phyloP scores from a whole-genome alignment of 1,140 invertebrate genomes.

The Mamestra configurata region DNA sequence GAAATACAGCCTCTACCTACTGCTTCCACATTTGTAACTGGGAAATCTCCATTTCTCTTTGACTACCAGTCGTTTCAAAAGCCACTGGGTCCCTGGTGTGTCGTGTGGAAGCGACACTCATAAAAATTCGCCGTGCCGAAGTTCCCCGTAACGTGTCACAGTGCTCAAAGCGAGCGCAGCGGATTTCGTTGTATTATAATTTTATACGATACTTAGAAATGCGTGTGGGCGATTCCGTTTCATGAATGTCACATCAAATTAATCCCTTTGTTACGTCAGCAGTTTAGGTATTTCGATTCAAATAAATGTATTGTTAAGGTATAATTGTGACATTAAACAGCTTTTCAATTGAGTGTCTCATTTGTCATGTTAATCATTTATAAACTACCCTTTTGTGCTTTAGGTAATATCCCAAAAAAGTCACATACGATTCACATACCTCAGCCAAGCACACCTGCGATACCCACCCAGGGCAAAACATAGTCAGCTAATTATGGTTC shows the following conservation, averaged over 20 bases:
- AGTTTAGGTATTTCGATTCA: slow-evolving; percentile 6
- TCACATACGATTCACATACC: too few relatives aligned
- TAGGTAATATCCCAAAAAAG: too few relatives aligned
- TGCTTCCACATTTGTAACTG: slow-evolving; percentile 83
- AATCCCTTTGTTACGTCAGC: background rate
- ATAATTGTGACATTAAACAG: background rate
- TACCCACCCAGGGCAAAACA: too few relatives aligned
- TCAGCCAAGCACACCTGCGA: too few relatives aligned
- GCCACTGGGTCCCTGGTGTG: slow-evolving; percentile 78
- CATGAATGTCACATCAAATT: slow-evolving; percentile 22
- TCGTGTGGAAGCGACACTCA: slow-evolving; percentile 80
- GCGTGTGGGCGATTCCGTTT: slow-evolving; percentile 25
- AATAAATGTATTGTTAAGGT: background rate
- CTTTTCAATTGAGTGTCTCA: background rate
- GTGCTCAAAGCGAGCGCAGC: slow-evolving; percentile 46
- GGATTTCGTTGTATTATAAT: slow-evolving; percentile 66
- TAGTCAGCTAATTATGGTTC: too few relatives aligned
- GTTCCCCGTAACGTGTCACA: slow-evolving; percentile 71
- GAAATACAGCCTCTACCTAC: slow-evolving; percentile 80
- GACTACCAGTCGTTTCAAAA: slow-evolving; percentile 81
- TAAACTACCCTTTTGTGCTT: too few relatives aligned
- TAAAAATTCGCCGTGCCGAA: slow-evolving; percentile 83
- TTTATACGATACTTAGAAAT: slow-evolving; percentile 55
- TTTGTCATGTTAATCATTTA: background rate
- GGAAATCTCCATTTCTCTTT: slow-evolving; percentile 85